Percentiles rank a stretch among this genome's conserved stretches.
phyloP scores from a whole-genome alignment of 2,888 invertebrate species.

The Protodeltote pygarga region DNA sequence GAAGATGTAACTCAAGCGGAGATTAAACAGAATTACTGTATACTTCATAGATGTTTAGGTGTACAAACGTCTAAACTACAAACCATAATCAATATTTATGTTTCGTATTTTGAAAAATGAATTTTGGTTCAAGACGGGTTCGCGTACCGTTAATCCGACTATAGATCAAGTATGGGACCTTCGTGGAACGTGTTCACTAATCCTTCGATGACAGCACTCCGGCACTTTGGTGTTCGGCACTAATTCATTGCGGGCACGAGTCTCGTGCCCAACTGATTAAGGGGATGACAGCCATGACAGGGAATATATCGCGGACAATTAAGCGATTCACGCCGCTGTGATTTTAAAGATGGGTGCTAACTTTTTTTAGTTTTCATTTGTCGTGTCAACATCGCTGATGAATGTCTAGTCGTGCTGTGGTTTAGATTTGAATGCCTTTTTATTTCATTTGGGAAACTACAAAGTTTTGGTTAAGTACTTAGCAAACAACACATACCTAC shows the following conservation, averaged over 20 bases:
- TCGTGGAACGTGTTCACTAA: constrained; percentile 79
- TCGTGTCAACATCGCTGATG: constrained; percentile 34
- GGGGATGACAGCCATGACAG: constrained; percentile 80
- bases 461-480: too few relatives aligned
- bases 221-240: constrained; percentile 56
- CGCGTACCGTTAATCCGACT: constrained; percentile 58
- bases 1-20: too few relatives aligned
- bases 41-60: too few relatives aligned
- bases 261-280: constrained; percentile 70
- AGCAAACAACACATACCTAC: too few relatives aligned
- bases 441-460: background rate
- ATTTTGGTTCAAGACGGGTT: constrained; percentile 34
- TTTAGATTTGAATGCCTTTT: background rate
- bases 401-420: constrained; percentile 27
- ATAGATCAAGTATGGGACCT: constrained; percentile 71
- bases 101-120: constrained; percentile 28
- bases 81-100: background rate
- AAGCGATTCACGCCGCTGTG: constrained; percentile 57
- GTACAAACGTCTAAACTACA: background rate
- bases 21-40: too few relatives aligned
- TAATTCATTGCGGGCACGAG: constrained; percentile 52
- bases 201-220: constrained; percentile 68
- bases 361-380: constrained; percentile 44
- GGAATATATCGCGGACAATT: constrained; percentile 79
- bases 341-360: constrained; percentile 58